A percentile compares a stretch with the other conserved stretches of the same genome.
Conservation (phyloP, 2,888 invertebrate genomes). For the Drosophila diplacantha region DNA sequence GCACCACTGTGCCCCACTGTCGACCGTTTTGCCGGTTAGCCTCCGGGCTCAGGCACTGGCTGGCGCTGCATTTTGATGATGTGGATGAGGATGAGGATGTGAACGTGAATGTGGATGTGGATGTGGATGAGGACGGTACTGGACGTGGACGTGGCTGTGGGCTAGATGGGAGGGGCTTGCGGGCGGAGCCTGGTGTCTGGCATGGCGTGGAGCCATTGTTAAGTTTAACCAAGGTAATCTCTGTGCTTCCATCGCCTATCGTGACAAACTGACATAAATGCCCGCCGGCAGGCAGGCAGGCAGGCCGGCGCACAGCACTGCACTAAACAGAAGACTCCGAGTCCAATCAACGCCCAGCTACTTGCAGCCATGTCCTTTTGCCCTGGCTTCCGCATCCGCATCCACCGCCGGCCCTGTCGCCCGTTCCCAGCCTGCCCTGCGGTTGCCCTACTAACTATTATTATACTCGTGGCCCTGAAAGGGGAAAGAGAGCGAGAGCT, state of each 20-base stretch:
- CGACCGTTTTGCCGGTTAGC: constrained; percentile 40
- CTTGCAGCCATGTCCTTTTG: constrained; percentile 51
- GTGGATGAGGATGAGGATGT: constrained; percentile 33
- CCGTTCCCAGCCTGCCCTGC: constrained; percentile 56
- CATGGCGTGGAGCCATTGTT: constrained; percentile 66
- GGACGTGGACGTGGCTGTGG: constrained; percentile 11
- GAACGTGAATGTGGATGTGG: constrained; percentile 7
- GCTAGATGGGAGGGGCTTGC: constrained; percentile 21
- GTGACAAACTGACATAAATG: constrained; percentile 72
- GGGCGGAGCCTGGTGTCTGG: constrained; percentile 53
- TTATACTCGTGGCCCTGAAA: constrained; percentile 40
- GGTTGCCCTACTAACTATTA: constrained; percentile 72
- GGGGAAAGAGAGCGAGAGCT: constrained; percentile 28
- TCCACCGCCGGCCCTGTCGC: constrained; percentile 6
- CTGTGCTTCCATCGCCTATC: constrained; percentile 70
- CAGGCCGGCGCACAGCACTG: constrained; percentile 24
- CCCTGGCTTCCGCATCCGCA: constrained; percentile 12
- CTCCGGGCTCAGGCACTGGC: constrained; percentile 46
- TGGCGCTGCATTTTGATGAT: constrained; percentile 69
- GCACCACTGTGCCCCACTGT: constrained; percentile 42
- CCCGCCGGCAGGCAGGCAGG: constrained; percentile 61
- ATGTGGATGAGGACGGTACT: background rate
- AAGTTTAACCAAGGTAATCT: constrained; percentile 72
- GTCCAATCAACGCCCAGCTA: constrained; percentile 72
- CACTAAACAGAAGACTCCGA: constrained; percentile 38